Base-by-base conservation (phyloP, 2,797 vertebrate species). In the Tokudaia tokunoshimensis region DNA sequence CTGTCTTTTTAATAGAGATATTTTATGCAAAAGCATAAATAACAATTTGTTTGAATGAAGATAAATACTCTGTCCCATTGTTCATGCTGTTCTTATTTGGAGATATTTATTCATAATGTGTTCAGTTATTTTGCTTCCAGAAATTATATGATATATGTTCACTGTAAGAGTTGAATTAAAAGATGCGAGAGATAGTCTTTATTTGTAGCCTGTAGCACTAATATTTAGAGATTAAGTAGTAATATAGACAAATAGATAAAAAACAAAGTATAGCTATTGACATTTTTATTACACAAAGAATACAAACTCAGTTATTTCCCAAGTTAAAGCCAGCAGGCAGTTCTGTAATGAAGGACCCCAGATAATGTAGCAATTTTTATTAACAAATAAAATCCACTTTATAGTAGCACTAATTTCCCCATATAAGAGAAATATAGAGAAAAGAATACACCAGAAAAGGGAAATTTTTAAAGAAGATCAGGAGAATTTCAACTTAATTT, bases 221-320 rank as follows among this genome's bases (percentile, higher is more conserved):
- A 88, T 85, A 94, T 96, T 96, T 85, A 92, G 89, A 63, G 65
- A 95, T 87, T 95, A 93, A 89, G 10, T 65, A 65, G 85, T 89
- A 96, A 95, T 92, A 86, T 65, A 97, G 67, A 91, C 41, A 96
- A 94, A 97, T 20, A 95, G 94, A 94, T 96, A 94, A 94, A 92
- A 96, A 87, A 78, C 65, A 97, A 90, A 94, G 55, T 94, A 96
- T 89, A 93, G 94, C 44, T 93, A 97, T n/a, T 94, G 93, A 82
- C 83, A 55, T 92, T 93, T 96, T 93, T 96, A 97, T 95, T 90
- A 63, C 26, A 80, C n/a, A 95, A 96, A 90, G 37, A 75, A 88
- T 70, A 91, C 78, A 94, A 96, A 94, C 3, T 91, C 90, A 17
- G 41, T 96, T 96, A 63, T 96, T 96, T 96, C 95, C 52, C 70